Conservation (phyloP, 2,797 vertebrate genomes). For the Erpetoichthys calabaricus region DNA sequence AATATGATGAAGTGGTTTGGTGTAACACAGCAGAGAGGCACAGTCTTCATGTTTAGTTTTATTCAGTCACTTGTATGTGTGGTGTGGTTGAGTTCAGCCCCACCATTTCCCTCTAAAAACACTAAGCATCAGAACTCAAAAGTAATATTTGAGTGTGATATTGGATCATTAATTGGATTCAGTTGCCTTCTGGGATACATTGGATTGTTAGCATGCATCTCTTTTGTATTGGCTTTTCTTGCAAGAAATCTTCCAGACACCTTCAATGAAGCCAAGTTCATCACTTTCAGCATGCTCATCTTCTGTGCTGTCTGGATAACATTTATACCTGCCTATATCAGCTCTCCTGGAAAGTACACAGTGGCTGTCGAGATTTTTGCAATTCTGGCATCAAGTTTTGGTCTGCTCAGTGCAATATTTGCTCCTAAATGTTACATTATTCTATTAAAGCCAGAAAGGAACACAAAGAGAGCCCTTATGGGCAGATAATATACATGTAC, state of each 20-base stretch:
- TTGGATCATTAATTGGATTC: slow-evolving; percentile 26
- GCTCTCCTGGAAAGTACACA: slow-evolving; percentile 31
- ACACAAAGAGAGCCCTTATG: slow-evolving; percentile 32
- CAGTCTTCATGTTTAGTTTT: slow-evolving; percentile 45
- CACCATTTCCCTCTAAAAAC: slow-evolving; percentile 1
- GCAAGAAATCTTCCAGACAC: slow-evolving; percentile 30
- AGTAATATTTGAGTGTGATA: slow-evolving; percentile 18
- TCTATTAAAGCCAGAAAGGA: slow-evolving; percentile 29
- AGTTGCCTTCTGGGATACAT: slow-evolving; percentile 31
- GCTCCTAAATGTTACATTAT: slow-evolving; percentile 34
- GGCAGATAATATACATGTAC: neutral
- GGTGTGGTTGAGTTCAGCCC: neutral
- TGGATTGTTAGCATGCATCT: slow-evolving; percentile 25
- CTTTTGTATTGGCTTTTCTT: slow-evolving; percentile 29
- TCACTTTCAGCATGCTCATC: slow-evolving; percentile 36
- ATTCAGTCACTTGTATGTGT: slow-evolving; percentile 54
- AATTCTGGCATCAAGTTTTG: slow-evolving; percentile 31
- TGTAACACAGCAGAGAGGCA: slow-evolving; percentile 38
- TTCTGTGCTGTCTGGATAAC: slow-evolving; percentile 33
- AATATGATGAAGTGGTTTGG: slow-evolving; percentile 32
- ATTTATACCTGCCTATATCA: slow-evolving; percentile 33
- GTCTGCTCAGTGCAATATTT: slow-evolving; percentile 31
- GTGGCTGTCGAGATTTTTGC: slow-evolving; percentile 36
- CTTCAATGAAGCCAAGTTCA: slow-evolving; percentile 36
- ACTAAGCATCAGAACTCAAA: slow-evolving; percentile 4